phyloP scores from a whole-genome alignment of 2,113 vertebrate genomes.

The Pimephales promelas region DNA sequence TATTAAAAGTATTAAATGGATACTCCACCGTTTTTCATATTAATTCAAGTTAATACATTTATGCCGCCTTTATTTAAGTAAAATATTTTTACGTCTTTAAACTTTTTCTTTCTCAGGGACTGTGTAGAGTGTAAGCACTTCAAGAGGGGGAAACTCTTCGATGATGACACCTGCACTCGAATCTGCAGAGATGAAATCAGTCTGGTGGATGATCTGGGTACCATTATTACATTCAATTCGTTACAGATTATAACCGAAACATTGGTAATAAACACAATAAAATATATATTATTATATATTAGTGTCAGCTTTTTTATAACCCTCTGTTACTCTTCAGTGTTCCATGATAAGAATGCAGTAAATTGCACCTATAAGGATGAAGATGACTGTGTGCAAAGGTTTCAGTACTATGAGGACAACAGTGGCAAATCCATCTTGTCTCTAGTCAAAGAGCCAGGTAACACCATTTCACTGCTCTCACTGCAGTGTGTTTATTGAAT shows the following conservation, averaged over 20 bases:
- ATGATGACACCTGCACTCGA: conserved; percentile 82
- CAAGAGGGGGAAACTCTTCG: conserved; percentile 80
- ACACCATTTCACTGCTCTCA: conserved; percentile 35
- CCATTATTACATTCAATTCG: background rate
- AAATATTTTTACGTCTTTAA: background rate
- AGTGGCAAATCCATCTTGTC: conserved; percentile 93
- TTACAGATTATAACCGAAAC: no score
- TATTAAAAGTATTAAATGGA: no score
- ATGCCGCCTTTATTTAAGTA: background rate
- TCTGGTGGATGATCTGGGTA: conserved; percentile 84
- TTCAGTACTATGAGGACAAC: conserved; percentile 95
- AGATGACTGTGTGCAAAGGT: conserved; percentile 89
- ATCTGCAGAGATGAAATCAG: conserved; percentile 90
- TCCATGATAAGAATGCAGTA: conserved; percentile 86
- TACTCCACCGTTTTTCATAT: no score
- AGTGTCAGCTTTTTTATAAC: background rate
- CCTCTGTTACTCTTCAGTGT: conserved; percentile 57
- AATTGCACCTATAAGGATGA: conserved; percentile 97
- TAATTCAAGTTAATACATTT: background rate
- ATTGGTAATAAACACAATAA: no score
- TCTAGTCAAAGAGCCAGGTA: conserved; percentile 91
- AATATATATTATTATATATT: no score
- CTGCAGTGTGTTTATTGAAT: background rate
- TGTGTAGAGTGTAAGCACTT: conserved; percentile 97
- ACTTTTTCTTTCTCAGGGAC: conserved; percentile 71